Evolutionary conservation across 2,888 invertebrate genomes (phyloP), one percentile per base, ranked within the genome.

Genomic region (Hydraecia micacea): DNA sequence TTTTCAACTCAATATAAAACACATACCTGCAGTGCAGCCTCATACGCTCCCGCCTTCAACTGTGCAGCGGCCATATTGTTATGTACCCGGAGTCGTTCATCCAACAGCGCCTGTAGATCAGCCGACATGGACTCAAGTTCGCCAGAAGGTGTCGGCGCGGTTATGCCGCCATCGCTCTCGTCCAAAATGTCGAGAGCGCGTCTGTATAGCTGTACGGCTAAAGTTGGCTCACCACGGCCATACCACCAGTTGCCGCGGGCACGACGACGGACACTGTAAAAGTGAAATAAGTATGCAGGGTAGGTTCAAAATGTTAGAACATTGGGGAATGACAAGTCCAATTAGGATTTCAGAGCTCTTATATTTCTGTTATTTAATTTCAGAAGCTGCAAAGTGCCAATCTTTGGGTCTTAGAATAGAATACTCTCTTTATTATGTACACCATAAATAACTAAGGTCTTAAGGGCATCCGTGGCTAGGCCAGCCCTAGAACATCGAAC

Each of bases 51-150:
- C 62, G 98, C 98, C 97, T 99, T 99, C 87, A 99, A 97, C 95
- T 99, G 99, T 25, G 99, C 98, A 84, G 99, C 98, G 25, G 99
- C 99, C 97, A 99, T 97, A 93, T 99, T 99, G 93, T 99, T 99
- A 91, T 98, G 98, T 1, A 99, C 98, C 90, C 98, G 98, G 73
- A 99, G 96, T 84, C 99, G 96, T 91, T 98, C 98, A 75, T 99
- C 98, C 52, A 99, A 92, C 73, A 99, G 92, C 60, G 97, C 91
- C 75, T 92, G 90, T 9, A 97, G 87, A 0, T 92, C 93, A 0
- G 93, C 93, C 0, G 94, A 92, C 0, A 93, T 86, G 21, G 95
- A 93, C 9, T 93, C 83, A 25, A 97, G 86, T 6, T 96, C 97
- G 0, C 97, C 97, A 49, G 94, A 93, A 5, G 97, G 93, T 15